Base-by-base conservation (phyloP, 2,797 vertebrate species). In the Sebastolobus altivelis region DNA sequence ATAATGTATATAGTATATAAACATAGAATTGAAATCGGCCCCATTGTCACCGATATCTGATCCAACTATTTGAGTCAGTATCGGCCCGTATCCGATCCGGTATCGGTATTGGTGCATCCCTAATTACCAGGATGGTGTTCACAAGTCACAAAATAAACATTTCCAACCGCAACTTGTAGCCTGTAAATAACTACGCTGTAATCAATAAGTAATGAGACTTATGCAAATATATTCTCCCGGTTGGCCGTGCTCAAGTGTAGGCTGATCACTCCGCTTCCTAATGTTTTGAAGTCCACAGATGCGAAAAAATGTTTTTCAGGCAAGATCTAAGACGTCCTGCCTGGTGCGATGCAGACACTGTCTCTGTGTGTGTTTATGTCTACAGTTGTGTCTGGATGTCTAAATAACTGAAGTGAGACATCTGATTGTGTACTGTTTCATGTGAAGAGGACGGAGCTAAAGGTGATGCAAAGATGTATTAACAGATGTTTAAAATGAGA, bases 121-220 rank as follows among this genome's bases (percentile, higher is more conserved):
- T 46, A 18, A 46, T 46, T 14, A 14, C 58, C 22, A 43, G 18
- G 5, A 13, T 35, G 62, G 35, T 33, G 38, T 60, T 75, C 31
- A 14, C n/a, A 35, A 49, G 71, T 80, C 72, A 72, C 59, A 75
- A 58, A 70, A 68, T 12, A 61, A 37, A 65, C 77, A 72, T 55
- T 67, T 71, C 52, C 40, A 55, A 66, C 61, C 58, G 20, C 56
- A 75, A 76, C 69, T 35, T 69, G 65, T 18, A 70, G 77, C 27
- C 61, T 65, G 54, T 22, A 40, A 74, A 66, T 59, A 86, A 81
- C 77, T 69, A 16, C 38, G 65, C 79, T 82, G 63, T 77, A 14
- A 87, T 92, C 71, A 91, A 91, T 93, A 79, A 89, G 38, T 90
- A 80, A 91, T 90, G 84, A 91, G 84, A 70, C 40, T 81, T 80